phyloP scores from a whole-genome alignment of 1,140 invertebrate genomes.

The Cyphomyrmex costatus region DNA sequence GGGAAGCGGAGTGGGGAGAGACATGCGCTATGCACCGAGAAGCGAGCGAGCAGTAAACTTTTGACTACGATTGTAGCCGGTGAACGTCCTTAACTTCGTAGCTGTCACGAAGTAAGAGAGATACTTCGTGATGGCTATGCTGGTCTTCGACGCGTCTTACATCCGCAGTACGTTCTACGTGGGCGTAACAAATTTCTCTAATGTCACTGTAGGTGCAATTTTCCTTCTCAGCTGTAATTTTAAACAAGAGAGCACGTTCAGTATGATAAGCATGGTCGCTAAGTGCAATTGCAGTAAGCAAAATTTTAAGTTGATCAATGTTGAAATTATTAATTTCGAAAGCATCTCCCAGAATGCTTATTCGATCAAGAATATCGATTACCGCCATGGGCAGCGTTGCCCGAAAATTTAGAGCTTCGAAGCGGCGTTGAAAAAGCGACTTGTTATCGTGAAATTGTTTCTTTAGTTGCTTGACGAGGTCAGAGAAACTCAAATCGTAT shows the following conservation, averaged over 20 bases:
- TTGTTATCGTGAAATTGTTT: slow-evolving; percentile 2
- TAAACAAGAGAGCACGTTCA: neutral
- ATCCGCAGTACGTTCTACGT: neutral
- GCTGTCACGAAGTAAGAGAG: too few species aligned
- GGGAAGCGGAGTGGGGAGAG: too few species aligned
- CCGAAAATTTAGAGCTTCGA: neutral
- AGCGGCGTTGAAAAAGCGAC: neutral
- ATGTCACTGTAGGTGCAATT: neutral
- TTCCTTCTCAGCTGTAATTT: neutral
- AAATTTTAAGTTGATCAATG: neutral
- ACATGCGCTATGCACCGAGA: too few species aligned
- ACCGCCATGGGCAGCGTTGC: neutral
- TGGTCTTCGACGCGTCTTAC: too few species aligned
- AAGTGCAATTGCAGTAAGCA: neutral
- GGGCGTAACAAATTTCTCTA: neutral
- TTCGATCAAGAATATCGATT: neutral
- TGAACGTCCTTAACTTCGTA: too few species aligned
- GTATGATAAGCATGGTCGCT: neutral
- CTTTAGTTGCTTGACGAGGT: neutral
- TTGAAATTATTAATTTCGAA: slow-evolving; percentile 5
- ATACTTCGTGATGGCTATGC: too few species aligned
- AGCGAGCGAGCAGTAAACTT: too few species aligned
- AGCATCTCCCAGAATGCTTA: neutral
- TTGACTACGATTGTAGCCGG: too few species aligned
- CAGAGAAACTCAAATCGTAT: neutral